Percentiles rank a stretch among this genome's conserved stretches.
These are phyloP conservation scores for Eueremaeus valkanovi DNA, from an alignment of 2,888 invertebrate genomes.

Conservation along the genomic window DNA sequence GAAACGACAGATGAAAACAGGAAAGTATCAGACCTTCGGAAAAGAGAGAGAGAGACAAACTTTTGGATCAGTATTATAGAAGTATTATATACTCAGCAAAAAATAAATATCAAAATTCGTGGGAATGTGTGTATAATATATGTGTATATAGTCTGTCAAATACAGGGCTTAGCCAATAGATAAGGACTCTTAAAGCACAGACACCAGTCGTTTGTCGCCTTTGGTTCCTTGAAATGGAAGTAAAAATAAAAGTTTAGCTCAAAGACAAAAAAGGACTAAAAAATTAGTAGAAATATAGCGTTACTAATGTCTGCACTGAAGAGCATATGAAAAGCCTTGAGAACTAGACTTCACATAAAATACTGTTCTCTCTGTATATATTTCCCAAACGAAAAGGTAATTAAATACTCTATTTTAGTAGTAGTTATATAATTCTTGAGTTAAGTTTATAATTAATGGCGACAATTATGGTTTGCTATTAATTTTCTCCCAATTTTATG, in stretches of 20 bases:
- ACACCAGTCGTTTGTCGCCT: not conserved
- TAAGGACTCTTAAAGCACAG: not conserved
- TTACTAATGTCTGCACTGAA: too few relatives aligned
- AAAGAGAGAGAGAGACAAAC: not conserved
- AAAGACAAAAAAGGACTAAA: not conserved
- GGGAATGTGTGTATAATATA: not conserved
- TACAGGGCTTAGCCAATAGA: not conserved
- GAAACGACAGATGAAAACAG: not conserved
- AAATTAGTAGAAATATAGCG: not conserved
- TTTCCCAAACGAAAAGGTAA: not conserved
- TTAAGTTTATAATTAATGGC: not conserved
- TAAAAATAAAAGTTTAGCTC: not conserved
- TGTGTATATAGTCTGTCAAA: constrained; percentile 1
- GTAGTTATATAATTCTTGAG: not conserved
- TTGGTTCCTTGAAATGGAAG: not conserved
- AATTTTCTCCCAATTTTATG: not conserved
- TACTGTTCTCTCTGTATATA: not conserved
- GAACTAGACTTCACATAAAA: not conserved
- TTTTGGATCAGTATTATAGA: too few relatives aligned
- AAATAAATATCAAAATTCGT: not conserved
- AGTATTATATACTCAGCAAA: not conserved
- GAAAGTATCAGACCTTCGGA: not conserved
- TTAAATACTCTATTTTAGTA: not conserved
- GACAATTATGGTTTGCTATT: not conserved
- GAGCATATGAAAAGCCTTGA: not conserved